Evolutionary conservation across 2,113 vertebrate genomes (phyloP), one percentile per base, ranked within the genome.

Genomic region (Colius striatus): DNA sequence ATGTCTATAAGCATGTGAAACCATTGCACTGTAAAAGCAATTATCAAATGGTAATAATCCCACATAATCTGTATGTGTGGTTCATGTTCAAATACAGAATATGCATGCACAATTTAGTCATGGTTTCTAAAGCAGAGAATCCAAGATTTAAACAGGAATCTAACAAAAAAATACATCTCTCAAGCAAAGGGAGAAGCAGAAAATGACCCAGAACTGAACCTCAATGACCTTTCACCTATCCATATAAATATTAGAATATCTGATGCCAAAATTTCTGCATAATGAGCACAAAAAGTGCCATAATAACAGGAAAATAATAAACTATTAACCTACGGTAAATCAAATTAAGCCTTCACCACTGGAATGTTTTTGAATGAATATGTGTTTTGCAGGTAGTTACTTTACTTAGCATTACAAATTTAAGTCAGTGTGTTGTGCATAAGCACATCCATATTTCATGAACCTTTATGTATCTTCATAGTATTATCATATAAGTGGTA

Each of bases 331-430:
- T n/a, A 71, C 50, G 47, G 60, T 70, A 94, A 97, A 96, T 92
- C 86, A 61, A 80, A 58, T 74, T 9, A 50, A 63, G 63, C 72
- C 77, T 94, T 86, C 89, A 87, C 58, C 86, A 66, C 45, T 80
- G 66, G 53, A 61, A 83, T 80, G 82, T 90, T 95, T 95, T 85
- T 84, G 79, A 95, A 76, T 15, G 77, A 66, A 74, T 84, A 68
- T 34, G 79, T 70, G 75, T 96, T 96, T 96, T 97, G 92, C 85
- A 92, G 88, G 84, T 79, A 96, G 86, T 94, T 97, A 83, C 92
- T 96, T 97, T 70, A 95, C 93, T 97, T 96, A 97, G 91, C 68
- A 94, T 96, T 95, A 95, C 92, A 96, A 96, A 97, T 97, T 82
- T 51, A 77, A 95, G 84, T 91, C 79, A 92, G 54, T 90, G 83